Evolutionary conservation across 1,140 invertebrate species (phyloP).

Genomic region (Rhysida immarginata): DNA sequence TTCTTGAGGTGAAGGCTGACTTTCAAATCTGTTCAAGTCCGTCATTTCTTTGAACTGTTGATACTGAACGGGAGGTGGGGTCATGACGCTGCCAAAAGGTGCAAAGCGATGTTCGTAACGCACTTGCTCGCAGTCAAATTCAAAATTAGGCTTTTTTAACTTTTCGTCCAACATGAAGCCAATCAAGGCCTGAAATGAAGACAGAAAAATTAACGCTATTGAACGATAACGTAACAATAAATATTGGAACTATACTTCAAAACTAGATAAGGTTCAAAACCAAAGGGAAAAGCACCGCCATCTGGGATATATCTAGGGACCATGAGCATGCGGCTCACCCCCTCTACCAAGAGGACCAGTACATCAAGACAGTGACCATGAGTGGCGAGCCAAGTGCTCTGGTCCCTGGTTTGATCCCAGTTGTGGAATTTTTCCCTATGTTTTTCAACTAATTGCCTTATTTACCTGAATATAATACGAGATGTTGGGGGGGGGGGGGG

Average conservation of each 20-base stretch:
- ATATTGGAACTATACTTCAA: background rate
- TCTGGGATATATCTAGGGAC: too few species aligned
- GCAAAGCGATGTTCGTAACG: slow-evolving; percentile 86
- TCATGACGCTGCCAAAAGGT: slow-evolving; percentile 68
- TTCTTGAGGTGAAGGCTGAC: slow-evolving; percentile 27
- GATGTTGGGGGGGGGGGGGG: too few species aligned
- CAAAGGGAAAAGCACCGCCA: background rate
- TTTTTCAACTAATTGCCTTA: too few species aligned
- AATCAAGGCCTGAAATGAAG: slow-evolving; percentile 45
- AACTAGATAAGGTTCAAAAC: background rate
- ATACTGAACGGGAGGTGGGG: slow-evolving; percentile 78
- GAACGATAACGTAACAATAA: too few species aligned
- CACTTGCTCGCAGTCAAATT: slow-evolving; percentile 86
- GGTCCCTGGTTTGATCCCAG: too few species aligned
- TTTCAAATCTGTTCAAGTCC: slow-evolving; percentile 36
- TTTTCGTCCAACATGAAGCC: slow-evolving; percentile 53
- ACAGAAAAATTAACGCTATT: slow-evolving; percentile 2
- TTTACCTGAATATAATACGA: too few species aligned
- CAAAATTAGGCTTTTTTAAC: slow-evolving; percentile 56
- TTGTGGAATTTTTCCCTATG: too few species aligned
- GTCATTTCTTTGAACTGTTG: slow-evolving; percentile 60
- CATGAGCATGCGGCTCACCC: too few species aligned
- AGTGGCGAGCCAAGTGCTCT: too few species aligned
- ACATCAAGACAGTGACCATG: too few species aligned
- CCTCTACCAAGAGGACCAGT: too few species aligned